Base-by-base conservation (phyloP, 2,113 vertebrate species). In the Chionodraco myersi region DNA sequence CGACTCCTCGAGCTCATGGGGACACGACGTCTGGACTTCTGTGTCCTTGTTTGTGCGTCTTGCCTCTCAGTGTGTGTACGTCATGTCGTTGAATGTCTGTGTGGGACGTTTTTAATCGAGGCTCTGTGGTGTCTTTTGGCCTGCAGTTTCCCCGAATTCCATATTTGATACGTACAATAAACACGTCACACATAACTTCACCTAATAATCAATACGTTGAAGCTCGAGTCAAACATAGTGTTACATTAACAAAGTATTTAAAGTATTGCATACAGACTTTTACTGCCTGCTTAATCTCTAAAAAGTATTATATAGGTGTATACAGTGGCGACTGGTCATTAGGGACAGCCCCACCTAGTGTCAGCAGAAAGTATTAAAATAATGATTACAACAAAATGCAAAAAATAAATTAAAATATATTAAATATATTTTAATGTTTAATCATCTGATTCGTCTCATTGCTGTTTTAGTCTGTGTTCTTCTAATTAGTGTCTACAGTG, bases 1-100 rank as follows among this genome's bases (percentile, higher is more conserved):
- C 21, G 75, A 74, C 52, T 79, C 47, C 68, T 75, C 82, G 85
- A 82, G 70, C 75, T 80, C 69, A 77, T 63, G 51, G 80, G 81
- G 79, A 51, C 78, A 77, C 4, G 3, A 2, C 62, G 77, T 77
- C 77, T 86, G 74, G 79, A 85, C 63, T 49, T 75, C 57, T 69
- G 66, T n/a, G 59, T 83, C 62, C 74, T 53, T 76, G 80, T 72
- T 68, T 56, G 21, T 21, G 21, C 21, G 21, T 21, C 21, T 21
- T 21, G 21, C 21, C 21, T 21, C 21, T 21, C 21, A 21, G 34
- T 62, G 71, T 15, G 21, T 47, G 58, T 36, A 18, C 21, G 47
- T 65, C 57, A 62, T 75, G 79, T 15, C 14, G 63, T 34, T 0
- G 36, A 51, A 44, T 34, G 1, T 23, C 8, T 41, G 45, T 77